Percentiles rank a stretch among this genome's conserved stretches.
These are phyloP conservation scores for Aphelenchoides avenae DNA, from an alignment of 1,140 invertebrate species.

Conservation along the genomic window DNA sequence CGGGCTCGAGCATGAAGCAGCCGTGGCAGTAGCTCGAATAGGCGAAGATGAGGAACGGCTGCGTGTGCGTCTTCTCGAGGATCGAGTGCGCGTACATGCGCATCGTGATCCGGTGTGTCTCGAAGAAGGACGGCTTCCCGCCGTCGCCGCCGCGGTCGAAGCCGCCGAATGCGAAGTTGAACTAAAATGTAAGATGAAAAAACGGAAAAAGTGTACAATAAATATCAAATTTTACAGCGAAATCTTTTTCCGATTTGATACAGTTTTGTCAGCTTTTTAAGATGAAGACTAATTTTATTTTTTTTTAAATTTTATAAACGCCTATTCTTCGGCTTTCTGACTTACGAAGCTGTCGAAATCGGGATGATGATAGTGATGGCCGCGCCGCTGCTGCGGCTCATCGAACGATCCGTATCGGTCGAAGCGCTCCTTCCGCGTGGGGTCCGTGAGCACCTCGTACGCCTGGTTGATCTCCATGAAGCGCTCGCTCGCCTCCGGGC, in stretches of 20 bases:
- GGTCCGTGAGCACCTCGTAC: constrained; percentile 52
- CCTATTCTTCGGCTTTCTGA: too few relatives aligned
- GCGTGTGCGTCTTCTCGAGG: constrained; percentile 41
- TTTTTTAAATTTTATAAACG: constrained; percentile 15
- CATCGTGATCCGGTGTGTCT: constrained; percentile 45
- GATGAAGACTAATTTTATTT: background rate
- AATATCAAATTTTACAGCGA: too few relatives aligned
- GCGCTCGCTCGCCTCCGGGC: constrained; percentile 43
- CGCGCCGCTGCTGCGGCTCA: constrained; percentile 3
- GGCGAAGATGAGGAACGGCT: constrained; percentile 51
- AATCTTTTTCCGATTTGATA: too few relatives aligned
- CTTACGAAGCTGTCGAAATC: constrained; percentile 38
- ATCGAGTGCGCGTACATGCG: constrained; percentile 44
- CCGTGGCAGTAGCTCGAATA: constrained; percentile 49
- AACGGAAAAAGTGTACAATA: background rate
- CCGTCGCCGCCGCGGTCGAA: constrained; percentile 34
- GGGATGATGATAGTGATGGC: constrained; percentile 4
- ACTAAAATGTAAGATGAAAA: constrained; percentile 34
- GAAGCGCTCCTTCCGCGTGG: constrained; percentile 46
- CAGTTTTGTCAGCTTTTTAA: background rate
- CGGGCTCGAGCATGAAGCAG: constrained; percentile 42
- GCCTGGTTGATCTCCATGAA: constrained; percentile 53
- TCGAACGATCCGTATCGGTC: constrained; percentile 39
- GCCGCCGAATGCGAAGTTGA: constrained; percentile 37
- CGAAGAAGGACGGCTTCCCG: constrained; percentile 28